Base-by-base conservation (phyloP, 2,888 invertebrate genomes). In the Rhagonycha lutea region DNA sequence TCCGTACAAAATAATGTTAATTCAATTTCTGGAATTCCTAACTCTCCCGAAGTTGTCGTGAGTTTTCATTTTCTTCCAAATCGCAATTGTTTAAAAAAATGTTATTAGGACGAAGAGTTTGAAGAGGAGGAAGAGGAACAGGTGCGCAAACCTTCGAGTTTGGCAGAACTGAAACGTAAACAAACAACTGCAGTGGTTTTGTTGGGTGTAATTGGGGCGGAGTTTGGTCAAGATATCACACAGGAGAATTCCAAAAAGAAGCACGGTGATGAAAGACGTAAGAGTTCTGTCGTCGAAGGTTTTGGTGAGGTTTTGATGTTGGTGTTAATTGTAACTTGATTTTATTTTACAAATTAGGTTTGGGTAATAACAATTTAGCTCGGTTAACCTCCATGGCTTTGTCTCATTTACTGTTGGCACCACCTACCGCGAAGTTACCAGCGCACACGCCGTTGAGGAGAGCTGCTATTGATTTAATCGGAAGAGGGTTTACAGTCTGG, bases 401-500 rank as follows among this genome's bases (percentile, higher is more conserved):
- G 79, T 95, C 98, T 1, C 98, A 98, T 89, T 90, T 99, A 24
- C 90, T 99, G 69, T 92, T 98, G 77, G 94, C 97, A 11, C 95
- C 97, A n/a, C 92, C 97, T 7, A 92, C 94, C 24, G 88, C 92
- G 1, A 94, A 95, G 81, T 90, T 98, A 78, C 98, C 98, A 0
- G 92, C 96, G 61, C 95, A 97, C 89, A 98, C 98, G 14, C 95
- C 98, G n/a, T 89, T 98, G 68, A 91, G 98, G 3, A 90, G 99
- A 78, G 99, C 99, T 11, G 98, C 99, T 0, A 97, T 99, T 65
- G 99, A 99, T 90, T 91, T 99, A 79, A 93, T 99, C 79, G 99
- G 99, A 0, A 92, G 99, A 65, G 98, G 98, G 4, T 99, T 99
- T 88, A 96, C 97, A 0, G 98, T 99, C 0, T 99, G 99, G 99